Evolutionary conservation across 2,888 invertebrate genomes (phyloP).

Genomic region (Orthosia gothica): DNA sequence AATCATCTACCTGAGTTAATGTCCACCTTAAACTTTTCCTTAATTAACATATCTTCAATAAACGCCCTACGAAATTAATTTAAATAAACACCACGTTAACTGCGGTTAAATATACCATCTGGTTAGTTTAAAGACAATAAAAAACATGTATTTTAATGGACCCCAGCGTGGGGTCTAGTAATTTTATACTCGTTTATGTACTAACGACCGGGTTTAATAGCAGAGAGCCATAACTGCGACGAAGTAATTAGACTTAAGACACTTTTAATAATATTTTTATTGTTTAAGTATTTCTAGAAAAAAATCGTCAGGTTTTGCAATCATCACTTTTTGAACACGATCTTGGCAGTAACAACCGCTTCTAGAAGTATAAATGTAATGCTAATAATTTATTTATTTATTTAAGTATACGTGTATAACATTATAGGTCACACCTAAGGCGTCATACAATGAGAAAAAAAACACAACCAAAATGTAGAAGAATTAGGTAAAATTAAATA

Average conservation of each 20-base stretch:
- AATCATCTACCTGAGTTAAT: not conserved
- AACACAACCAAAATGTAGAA: too few relatives aligned
- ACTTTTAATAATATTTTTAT: conserved; percentile 33
- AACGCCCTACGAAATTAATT: conserved; percentile 69
- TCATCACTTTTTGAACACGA: conserved; percentile 7
- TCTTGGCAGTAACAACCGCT: not conserved
- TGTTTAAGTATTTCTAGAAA: conserved; percentile 4
- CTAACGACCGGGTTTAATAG: conserved; percentile 78
- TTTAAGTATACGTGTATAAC: too few relatives aligned
- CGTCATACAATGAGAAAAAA: too few relatives aligned
- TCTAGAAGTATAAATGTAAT: too few relatives aligned
- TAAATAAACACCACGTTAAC: conserved; percentile 76
- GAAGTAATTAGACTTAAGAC: conserved; percentile 59
- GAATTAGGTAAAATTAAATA: too few relatives aligned
- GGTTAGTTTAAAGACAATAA: conserved; percentile 71
- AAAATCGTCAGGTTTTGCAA: conserved; percentile 25
- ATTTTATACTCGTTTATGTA: conserved; percentile 79
- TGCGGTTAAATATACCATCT: conserved; percentile 69
- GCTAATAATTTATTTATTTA: too few relatives aligned
- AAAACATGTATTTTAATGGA: conserved; percentile 82
- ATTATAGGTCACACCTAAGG: too few relatives aligned
- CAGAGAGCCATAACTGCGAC: conserved; percentile 58
- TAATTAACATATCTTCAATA: conserved; percentile 23
- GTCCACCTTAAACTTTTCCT: conserved; percentile 7
- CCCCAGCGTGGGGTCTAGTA: conserved; percentile 80